Evolutionary conservation across 2,797 vertebrate genomes (phyloP), one percentile per base, ranked within the genome.

Genomic region (Aeoliscus strigatus): DNA sequence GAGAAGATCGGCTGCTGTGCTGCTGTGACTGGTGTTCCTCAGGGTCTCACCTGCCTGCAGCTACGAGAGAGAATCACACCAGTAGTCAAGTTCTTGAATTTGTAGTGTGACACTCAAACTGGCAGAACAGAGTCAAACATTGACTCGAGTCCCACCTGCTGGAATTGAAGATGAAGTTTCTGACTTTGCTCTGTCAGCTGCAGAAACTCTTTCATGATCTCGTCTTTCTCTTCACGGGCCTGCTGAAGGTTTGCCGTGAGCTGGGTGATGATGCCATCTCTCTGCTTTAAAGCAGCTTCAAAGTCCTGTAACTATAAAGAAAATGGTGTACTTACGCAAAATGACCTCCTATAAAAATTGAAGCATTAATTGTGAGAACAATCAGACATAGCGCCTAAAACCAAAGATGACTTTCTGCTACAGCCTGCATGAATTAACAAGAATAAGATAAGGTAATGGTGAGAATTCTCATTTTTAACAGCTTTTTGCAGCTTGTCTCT

Each of bases 241-340:
- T 96, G 91, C 69, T 98, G 95, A 37, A 99, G 87, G 69, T 96
- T 97, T 4, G 91, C 73, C 16, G 94, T 97, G 15, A 99, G 93
- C 63, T 94, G 93, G 24, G 94, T 97, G 70, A 99, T 99, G 75
- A 99, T 98, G 45, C 89, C 91, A 60, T 99, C 96, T 75, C 96
- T 89, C 60, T 98, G 92, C 55, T 94, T 97, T 67, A 99, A 86
- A 9, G 96, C 96, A 14, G 91, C 91, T 81, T 97, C 94, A 81
- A 98, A 98, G 75, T 98, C 94, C 72, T 98, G 93, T 51, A 96
- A 79, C 94, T 95, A 59, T 1, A 18, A 43, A 73, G 66, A 8
- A 33, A 28, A 42, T 54, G 1, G 9, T 8, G 23, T 3, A 36
- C 21, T 21, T 4, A 14, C 35, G 28, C 31, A 9, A 40, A 37